Conservation (phyloP, 2,888 invertebrate genomes). For the Campoplex capitator region DNA sequence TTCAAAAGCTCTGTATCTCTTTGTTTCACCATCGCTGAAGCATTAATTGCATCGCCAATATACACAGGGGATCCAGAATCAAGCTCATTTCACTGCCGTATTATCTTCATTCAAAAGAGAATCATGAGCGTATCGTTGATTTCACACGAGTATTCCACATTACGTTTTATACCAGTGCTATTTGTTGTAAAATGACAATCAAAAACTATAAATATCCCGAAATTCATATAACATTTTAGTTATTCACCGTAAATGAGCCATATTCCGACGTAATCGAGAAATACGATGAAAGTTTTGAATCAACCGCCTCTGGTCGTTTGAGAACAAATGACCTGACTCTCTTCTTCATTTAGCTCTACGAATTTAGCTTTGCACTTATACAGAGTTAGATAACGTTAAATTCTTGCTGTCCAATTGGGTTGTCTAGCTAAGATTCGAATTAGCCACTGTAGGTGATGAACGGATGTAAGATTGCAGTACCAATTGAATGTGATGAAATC, state of each 20-base stretch:
- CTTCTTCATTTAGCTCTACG: too few relatives aligned
- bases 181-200: neutral
- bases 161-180: neutral
- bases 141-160: slow-evolving; percentile 1
- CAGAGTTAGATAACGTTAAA: too few relatives aligned
- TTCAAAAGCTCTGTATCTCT: slow-evolving; percentile 53
- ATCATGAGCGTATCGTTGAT: slow-evolving; percentile 35
- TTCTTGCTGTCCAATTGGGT: too few relatives aligned
- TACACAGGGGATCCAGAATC: slow-evolving; percentile 48
- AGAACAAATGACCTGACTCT: too few relatives aligned
- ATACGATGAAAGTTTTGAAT: slow-evolving; percentile 10
- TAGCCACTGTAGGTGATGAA: too few relatives aligned
- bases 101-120: slow-evolving; percentile 29
- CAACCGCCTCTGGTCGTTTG: too few relatives aligned
- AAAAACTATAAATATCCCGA: neutral
- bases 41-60: slow-evolving; percentile 61
- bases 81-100: slow-evolving; percentile 49
- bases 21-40: slow-evolving; percentile 62
- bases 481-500: too few relatives aligned
- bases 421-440: too few relatives aligned
- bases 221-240: neutral
- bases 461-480: too few relatives aligned
- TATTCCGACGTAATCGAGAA: neutral
- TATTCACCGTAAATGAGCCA: neutral
- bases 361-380: too few relatives aligned